Base-by-base conservation (phyloP, 2,113 vertebrate genomes). In the Poeciliopsis occidentalis region DNA sequence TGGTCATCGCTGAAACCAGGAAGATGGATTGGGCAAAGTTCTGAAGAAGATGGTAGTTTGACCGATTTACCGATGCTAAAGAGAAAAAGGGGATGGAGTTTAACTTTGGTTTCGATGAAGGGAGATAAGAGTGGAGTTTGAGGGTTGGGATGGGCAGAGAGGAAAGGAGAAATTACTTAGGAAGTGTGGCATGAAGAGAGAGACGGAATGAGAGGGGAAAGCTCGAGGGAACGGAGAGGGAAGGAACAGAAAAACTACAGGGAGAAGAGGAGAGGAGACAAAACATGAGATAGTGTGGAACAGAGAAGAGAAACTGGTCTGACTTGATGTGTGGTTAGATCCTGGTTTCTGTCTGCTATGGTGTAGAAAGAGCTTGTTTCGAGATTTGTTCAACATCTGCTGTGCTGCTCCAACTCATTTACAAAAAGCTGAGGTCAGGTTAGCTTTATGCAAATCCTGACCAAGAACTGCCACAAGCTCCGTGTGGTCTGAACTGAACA, bases 391-490 rank as follows among this genome's bases (percentile, higher is more conserved):
- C 26, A 51, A 67, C 30, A 1, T 44, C 24, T 11, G 30, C 54
- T 13, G 60, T 24, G 57, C 66, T 67, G 63, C 73, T 69, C 30
- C 8, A 24, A 54, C 79, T 82, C 69, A 84, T 87, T 89, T 86
- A 81, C 80, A 86, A 75, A 90, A 62, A 65, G 72, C 64, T 70
- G 30, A 77, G 68, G 65, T 82, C 72, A 72, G 69, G 63, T 71
- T 13, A 71, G 75, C 73, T 82, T 47, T 29, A 87, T 85, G 82
- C 82, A 88, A 90, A 83, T 65, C 60, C 29, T n/a, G 70, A 4
- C 13, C 1, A 34, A 64, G 1, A 41, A 54, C 68, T 60, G 27
- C 12, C 67, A 22, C 47, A 67, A 41, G 12, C 72, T 41, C 8
- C 64, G 19, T 2, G 8, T 78, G 3, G 77, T 22, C 7, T 72